Percentiles rank a stretch among this genome's conserved stretches.
phyloP scores from a whole-genome alignment of 2,888 invertebrate species.

The Protophormia terraenovae region DNA sequence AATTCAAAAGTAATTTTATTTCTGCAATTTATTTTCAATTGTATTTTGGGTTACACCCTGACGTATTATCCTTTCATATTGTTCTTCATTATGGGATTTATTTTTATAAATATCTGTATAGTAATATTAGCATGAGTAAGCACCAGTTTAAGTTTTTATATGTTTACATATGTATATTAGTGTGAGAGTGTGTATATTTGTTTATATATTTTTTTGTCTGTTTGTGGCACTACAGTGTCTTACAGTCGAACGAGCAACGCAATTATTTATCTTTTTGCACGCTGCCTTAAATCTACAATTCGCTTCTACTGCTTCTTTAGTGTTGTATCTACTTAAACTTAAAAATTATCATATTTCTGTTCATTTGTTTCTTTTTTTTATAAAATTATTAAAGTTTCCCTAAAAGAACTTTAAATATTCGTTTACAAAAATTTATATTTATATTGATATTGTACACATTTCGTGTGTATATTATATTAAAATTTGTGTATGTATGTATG shows the following conservation, averaged over 20 bases:
- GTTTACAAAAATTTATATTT: not conserved
- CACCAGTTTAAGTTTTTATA: not conserved
- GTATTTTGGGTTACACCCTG: not conserved
- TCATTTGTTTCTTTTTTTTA: not conserved
- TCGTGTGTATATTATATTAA: no score
- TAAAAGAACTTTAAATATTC: not conserved
- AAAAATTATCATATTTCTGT: conserved; percentile 43
- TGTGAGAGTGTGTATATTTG: conserved; percentile 60
- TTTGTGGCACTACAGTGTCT: conserved; percentile 69
- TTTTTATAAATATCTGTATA: not conserved
- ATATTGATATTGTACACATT: not conserved
- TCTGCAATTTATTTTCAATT: not conserved
- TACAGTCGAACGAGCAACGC: conserved; percentile 76
- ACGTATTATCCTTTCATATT: not conserved
- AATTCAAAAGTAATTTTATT: not conserved
- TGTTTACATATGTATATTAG: conserved; percentile 22
- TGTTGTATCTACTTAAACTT: conserved; percentile 17
- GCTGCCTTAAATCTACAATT: conserved; percentile 5
- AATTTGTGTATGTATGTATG: not conserved
- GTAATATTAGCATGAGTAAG: not conserved
- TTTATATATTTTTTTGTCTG: conserved; percentile 62
- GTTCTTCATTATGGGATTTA: not conserved
- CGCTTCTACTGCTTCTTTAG: not conserved
- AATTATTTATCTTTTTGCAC: conserved; percentile 76
- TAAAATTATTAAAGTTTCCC: conserved; percentile 24